phyloP scores from a whole-genome alignment of 2,888 invertebrate genomes.

The Tipula vernalis region DNA sequence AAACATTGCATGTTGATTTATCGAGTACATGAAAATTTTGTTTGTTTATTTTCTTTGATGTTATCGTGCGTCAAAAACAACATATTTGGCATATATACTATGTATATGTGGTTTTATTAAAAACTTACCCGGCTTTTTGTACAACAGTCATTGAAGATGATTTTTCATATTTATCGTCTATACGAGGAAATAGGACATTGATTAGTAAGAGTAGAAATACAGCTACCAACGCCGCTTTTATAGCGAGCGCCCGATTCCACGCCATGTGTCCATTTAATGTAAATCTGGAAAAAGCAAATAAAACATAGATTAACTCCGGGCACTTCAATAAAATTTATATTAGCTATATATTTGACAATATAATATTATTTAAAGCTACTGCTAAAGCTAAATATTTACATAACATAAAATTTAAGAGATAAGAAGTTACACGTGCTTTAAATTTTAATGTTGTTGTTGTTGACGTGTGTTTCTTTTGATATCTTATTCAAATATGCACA shows the following conservation, averaged over 20 bases:
- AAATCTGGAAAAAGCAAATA: background rate
- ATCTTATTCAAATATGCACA: background rate
- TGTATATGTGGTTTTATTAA: background rate
- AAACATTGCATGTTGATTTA: background rate
- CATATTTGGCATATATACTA: background rate
- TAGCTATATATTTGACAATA: background rate
- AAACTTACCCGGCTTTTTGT: background rate
- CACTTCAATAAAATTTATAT: too few species aligned
- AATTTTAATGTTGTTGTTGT: background rate
- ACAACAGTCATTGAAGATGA: background rate
- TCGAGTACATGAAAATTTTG: background rate
- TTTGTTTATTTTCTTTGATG: background rate
- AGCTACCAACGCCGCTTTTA: slow-evolving; percentile 25
- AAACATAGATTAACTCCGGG: background rate
- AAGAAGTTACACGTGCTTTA: background rate
- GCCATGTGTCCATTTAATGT: slow-evolving; percentile 19
- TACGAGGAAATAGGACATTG: slow-evolving; percentile 28
- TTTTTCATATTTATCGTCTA: slow-evolving; percentile 20
- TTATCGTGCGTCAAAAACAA: background rate
- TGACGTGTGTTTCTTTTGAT: background rate
- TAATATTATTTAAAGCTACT: background rate
- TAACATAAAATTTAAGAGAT: background rate
- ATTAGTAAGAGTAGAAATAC: slow-evolving; percentile 26
- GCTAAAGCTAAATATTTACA: background rate
- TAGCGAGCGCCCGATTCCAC: slow-evolving; percentile 23